phyloP scores from a whole-genome alignment of 2,888 invertebrate genomes.

The Apamea crenata region DNA sequence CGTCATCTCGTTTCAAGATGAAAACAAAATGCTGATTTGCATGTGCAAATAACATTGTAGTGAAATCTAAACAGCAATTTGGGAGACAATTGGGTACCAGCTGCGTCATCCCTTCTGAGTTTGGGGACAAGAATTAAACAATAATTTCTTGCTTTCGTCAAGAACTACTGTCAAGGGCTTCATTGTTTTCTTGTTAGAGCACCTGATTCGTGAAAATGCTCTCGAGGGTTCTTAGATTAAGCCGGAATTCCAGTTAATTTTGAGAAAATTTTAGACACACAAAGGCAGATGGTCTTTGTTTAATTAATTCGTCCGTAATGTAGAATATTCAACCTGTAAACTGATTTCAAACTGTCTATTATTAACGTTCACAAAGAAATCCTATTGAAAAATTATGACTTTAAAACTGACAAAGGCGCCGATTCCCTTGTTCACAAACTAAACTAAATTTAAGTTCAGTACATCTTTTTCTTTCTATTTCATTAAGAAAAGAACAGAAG shows the following conservation, averaged over 20 bases:
- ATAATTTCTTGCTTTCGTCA: conserved; percentile 82
- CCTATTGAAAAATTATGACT: background rate
- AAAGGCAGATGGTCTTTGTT: conserved; percentile 32
- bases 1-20: conserved; percentile 76
- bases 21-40: conserved; percentile 90
- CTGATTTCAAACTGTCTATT: background rate
- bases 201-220: conserved; percentile 56
- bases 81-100: conserved; percentile 85
- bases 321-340: background rate
- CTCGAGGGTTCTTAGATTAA: conserved; percentile 24
- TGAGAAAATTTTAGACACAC: conserved; percentile 14
- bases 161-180: conserved; percentile 60
- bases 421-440: no score
- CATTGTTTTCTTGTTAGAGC: conserved; percentile 55
- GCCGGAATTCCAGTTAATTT: conserved; percentile 39
- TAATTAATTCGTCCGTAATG: conserved; percentile 16
- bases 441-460: no score
- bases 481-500: no score
- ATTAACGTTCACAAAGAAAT: background rate
- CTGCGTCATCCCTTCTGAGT: conserved; percentile 75
- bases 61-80: conserved; percentile 89
- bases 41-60: conserved; percentile 89
- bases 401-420: background rate
- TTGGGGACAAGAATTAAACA: conserved; percentile 83
- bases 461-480: no score